Conservation (phyloP, 2,888 invertebrate species). For the Ypsolopha scabrella region DNA sequence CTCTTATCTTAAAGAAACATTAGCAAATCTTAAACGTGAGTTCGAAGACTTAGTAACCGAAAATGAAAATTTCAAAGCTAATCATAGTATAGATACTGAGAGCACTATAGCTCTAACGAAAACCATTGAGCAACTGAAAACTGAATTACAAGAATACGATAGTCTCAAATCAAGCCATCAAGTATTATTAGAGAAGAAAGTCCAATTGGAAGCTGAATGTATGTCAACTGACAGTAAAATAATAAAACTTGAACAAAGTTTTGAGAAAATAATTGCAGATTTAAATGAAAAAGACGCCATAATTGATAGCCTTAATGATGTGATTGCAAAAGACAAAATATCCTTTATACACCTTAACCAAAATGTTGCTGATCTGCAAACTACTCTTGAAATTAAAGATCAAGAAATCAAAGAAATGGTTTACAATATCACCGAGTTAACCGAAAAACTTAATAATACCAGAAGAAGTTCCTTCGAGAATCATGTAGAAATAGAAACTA, state of each 20-base stretch:
- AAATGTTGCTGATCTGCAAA: constrained; percentile 29
- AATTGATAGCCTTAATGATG: constrained; percentile 37
- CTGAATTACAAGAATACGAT: too few relatives aligned
- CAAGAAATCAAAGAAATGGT: constrained; percentile 33
- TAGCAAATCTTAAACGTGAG: too few relatives aligned
- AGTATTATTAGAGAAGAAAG: too few relatives aligned
- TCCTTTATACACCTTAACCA: constrained; percentile 24
- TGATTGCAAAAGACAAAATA: constrained; percentile 26
- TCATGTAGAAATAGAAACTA: too few relatives aligned
- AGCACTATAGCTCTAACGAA: constrained; percentile 15
- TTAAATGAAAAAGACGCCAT: constrained; percentile 52
- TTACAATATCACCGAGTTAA: constrained; percentile 11
- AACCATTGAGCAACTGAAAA: constrained; percentile 13
- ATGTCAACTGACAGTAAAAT: constrained; percentile 37
- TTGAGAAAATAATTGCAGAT: constrained; percentile 38
- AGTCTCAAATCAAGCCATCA: too few relatives aligned
- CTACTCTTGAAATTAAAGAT: constrained; percentile 28
- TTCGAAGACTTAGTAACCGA: too few relatives aligned
- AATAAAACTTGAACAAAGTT: constrained; percentile 45
- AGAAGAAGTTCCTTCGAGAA: constrained; percentile 12
- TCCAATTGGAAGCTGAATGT: constrained; percentile 19
- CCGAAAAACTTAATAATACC: constrained; percentile 17
- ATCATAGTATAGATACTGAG: too few relatives aligned
- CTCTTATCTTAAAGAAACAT: too few relatives aligned
- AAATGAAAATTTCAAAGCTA: too few relatives aligned